Percentiles rank a stretch among this genome's conserved stretches.
Conservation (phyloP, 2,113 vertebrate species). For the Ammospiza nelsoni region DNA sequence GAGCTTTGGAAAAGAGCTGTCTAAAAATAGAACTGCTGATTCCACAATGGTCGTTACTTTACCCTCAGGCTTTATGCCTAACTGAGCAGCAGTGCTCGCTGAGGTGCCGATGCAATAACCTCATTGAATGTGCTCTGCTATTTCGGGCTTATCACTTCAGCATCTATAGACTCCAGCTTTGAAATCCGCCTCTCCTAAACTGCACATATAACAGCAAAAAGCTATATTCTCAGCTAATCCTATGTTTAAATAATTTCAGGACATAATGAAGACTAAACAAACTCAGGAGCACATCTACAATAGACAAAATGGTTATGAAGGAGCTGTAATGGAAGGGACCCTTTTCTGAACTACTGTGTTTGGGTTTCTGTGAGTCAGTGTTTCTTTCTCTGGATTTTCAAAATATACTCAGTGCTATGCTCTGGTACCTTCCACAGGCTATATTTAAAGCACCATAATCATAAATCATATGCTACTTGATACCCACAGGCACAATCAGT, state of each 20-base stretch:
- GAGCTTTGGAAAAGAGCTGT: slow-evolving; percentile 6
- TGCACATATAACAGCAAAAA: not conserved
- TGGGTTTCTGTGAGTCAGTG: not conserved
- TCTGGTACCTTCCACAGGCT: not conserved
- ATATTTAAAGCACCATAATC: slow-evolving; percentile 6
- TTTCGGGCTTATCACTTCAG: slow-evolving; percentile 9
- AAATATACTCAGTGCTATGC: not conserved
- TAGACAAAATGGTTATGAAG: not conserved
- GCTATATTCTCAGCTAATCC: not conserved
- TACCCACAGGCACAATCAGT: not conserved
- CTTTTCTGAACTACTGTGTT: not conserved
- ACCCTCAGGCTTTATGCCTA: slow-evolving; percentile 53
- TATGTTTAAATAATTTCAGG: not conserved
- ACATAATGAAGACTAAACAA: not conserved
- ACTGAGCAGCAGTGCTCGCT: slow-evolving; percentile 22
- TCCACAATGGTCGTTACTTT: slow-evolving; percentile 35
- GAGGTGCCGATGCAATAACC: slow-evolving; percentile 40
- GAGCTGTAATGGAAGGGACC: not conserved
- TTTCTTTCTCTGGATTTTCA: not conserved
- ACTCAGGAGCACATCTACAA: not conserved
- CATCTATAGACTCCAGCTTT: slow-evolving; percentile 16
- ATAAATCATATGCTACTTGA: slow-evolving; percentile 3
- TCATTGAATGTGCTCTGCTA: slow-evolving; percentile 34
- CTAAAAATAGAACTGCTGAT: slow-evolving; percentile 70
- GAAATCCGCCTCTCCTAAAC: not conserved